Evolutionary conservation across 2,113 vertebrate species (phyloP), one percentile per base, ranked within the genome.

Genomic region (Stictonetta naevosa): DNA sequence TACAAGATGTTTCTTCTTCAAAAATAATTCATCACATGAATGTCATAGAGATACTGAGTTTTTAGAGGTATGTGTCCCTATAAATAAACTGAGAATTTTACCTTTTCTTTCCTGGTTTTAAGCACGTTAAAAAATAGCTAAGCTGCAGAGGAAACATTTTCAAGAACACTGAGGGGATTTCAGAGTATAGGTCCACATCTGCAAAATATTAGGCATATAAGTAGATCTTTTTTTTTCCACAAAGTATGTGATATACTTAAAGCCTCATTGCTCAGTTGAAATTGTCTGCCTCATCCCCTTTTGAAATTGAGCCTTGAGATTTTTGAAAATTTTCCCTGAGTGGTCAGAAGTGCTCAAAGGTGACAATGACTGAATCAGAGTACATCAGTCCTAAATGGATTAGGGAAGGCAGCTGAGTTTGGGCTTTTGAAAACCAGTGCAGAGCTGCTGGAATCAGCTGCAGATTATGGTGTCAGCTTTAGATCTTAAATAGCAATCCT

Each of bases 321-420:
- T 5, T 68, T 23, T 73, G 66, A 42, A 56, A 44, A 38, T 5
- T 20, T 48, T 60, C 52, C 31, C 53, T 34, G 42, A 23, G 11
- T n/a, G 28, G 59, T 82, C 53, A 33, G 46, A 29, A 56, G 44
- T 15, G 14, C 48, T 76, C 6, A 23, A 0, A n/a, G 48, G 42
- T 12, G 33, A 52, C 73, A 58, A 9, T 22, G 52, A 15, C 15
- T 31, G 73, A 38, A 36, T 53, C 8, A 1, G 62, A 19, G 36
- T 21, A 31, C n/a, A 8, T 59, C 8, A 7, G 29, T 53, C 42
- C 44, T 31, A 16, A 33, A 15, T 0, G 2, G 36, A 20, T 34
- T 63, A 34, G n/a, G 7, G 50, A 40, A 29, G 21, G 31, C 31
- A 63, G 34, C 68, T 18, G 34, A 29, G 15, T 31, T 40, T 48